Evolutionary conservation across 1,140 invertebrate genomes (phyloP).

Genomic region (Chrysopa pallens): DNA sequence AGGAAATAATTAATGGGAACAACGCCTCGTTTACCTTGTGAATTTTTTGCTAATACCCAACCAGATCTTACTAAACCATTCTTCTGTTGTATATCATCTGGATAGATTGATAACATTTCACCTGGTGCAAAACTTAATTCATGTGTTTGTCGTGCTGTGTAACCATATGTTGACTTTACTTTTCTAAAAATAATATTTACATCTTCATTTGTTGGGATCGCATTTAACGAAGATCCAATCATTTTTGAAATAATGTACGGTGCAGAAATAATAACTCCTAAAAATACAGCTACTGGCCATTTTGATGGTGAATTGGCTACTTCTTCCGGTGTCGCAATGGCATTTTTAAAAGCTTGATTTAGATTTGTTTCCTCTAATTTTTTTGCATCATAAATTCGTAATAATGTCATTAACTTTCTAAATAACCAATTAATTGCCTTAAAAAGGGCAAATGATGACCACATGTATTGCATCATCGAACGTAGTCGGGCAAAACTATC

Average conservation of each 20-base stretch:
- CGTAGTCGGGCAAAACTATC: slow-evolving; percentile 79
- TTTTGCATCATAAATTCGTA: slow-evolving; percentile 31
- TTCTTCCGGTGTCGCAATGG: slow-evolving; percentile 22
- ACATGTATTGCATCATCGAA: slow-evolving; percentile 63
- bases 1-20: not conserved
- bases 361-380: slow-evolving; percentile 9
- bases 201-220: slow-evolving; percentile 24
- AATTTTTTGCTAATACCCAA: slow-evolving; percentile 28
- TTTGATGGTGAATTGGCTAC: slow-evolving; percentile 30
- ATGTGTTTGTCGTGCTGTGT: slow-evolving; percentile 44
- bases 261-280: slow-evolving; percentile 70
- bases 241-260: slow-evolving; percentile 86
- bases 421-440: slow-evolving; percentile 62
- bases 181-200: slow-evolving; percentile 2
- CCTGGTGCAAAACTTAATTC: slow-evolving; percentile 64
- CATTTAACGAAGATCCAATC: slow-evolving; percentile 37
- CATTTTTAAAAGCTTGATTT: slow-evolving; percentile 34
- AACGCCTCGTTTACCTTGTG: not conserved
- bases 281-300: slow-evolving; percentile 63
- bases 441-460: slow-evolving; percentile 69
- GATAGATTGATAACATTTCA: slow-evolving; percentile 64
- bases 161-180: slow-evolving; percentile 60
- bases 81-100: slow-evolving; percentile 60
- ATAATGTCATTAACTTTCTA: slow-evolving; percentile 44
- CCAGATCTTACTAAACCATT: slow-evolving; percentile 40